These are phyloP conservation scores for Callyntrura sp. DNA, from an alignment of 2,888 invertebrate genomes.

Conservation along the genomic window DNA sequence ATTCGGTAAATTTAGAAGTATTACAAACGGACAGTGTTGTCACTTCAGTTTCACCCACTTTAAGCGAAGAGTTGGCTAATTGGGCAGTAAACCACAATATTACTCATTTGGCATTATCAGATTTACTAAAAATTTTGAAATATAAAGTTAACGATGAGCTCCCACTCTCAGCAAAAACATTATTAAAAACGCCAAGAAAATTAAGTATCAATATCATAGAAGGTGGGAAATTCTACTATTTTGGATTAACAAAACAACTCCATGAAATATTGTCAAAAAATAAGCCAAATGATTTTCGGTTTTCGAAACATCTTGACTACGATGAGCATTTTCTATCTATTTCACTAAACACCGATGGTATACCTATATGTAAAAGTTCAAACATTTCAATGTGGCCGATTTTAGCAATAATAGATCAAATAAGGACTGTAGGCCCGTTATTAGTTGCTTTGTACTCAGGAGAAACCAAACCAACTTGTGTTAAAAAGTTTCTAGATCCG, in stretches of 20 bases:
- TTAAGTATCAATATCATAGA: neutral
- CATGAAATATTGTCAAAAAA: too few relatives aligned
- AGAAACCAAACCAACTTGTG: slow-evolving; percentile 35
- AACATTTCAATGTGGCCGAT: slow-evolving; percentile 71
- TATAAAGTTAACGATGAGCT: slow-evolving; percentile 24
- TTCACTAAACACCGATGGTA: too few relatives aligned
- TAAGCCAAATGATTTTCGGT: too few relatives aligned
- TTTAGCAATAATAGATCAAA: slow-evolving; percentile 38
- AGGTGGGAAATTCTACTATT: slow-evolving; percentile 58
- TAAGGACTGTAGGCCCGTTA: neutral
- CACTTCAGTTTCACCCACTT: too few relatives aligned
- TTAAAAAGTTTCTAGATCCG: slow-evolving; percentile 44
- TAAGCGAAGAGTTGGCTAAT: neutral
- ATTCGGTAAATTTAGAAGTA: too few relatives aligned
- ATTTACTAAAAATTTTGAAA: slow-evolving; percentile 54
- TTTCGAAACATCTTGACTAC: too few relatives aligned
- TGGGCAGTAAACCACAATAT: slow-evolving; percentile 66
- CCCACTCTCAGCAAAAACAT: slow-evolving; percentile 32
- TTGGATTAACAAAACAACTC: too few relatives aligned
- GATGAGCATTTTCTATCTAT: too few relatives aligned
- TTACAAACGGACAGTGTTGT: too few relatives aligned
- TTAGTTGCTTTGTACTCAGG: slow-evolving; percentile 56
- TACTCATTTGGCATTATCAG: slow-evolving; percentile 44
- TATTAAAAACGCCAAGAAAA: slow-evolving; percentile 54
- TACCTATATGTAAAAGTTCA: slow-evolving; percentile 65